Evolutionary conservation across 2,113 vertebrate genomes (phyloP).

Genomic region (Crotalus helleri): DNA sequence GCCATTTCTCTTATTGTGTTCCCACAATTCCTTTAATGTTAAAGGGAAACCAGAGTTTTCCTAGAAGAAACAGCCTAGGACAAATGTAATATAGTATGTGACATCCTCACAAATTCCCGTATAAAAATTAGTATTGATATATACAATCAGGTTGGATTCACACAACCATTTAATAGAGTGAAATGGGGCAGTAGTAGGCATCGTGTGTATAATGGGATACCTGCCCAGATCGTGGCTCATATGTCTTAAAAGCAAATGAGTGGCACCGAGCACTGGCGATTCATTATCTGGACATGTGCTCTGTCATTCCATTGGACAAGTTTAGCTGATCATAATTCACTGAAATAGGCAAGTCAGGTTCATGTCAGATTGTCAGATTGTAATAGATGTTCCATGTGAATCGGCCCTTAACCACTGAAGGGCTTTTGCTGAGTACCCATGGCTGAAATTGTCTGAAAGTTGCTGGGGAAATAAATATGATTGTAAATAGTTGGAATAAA

Average conservation of each 20-base stretch:
- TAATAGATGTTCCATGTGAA: conserved; percentile 13
- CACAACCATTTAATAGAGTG: not conserved
- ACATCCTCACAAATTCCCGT: not conserved
- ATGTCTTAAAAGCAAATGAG: conserved; percentile 3
- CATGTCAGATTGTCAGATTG: conserved; percentile 15
- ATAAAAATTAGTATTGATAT: not conserved
- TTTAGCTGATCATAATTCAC: conserved; percentile 22
- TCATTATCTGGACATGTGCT: conserved; percentile 13
- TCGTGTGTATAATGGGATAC: not conserved
- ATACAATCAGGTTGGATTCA: not conserved
- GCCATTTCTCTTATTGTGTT: not conserved
- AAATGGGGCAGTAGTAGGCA: not conserved
- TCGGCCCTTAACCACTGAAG: not conserved
- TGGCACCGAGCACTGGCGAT: not conserved
- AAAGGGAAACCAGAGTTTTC: not conserved
- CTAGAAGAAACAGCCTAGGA: not conserved
- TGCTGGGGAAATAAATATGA: not conserved
- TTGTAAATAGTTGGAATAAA: not conserved
- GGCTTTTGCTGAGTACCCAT: not conserved
- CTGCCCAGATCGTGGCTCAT: not conserved
- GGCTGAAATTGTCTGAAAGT: not conserved
- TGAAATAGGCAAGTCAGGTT: conserved; percentile 26
- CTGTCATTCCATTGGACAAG: conserved; percentile 1
- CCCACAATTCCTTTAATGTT: not conserved
- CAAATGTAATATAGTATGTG: conserved; percentile 5